Base-by-base conservation (phyloP, 1,140 invertebrate genomes). In the Antheraea pernyi region DNA sequence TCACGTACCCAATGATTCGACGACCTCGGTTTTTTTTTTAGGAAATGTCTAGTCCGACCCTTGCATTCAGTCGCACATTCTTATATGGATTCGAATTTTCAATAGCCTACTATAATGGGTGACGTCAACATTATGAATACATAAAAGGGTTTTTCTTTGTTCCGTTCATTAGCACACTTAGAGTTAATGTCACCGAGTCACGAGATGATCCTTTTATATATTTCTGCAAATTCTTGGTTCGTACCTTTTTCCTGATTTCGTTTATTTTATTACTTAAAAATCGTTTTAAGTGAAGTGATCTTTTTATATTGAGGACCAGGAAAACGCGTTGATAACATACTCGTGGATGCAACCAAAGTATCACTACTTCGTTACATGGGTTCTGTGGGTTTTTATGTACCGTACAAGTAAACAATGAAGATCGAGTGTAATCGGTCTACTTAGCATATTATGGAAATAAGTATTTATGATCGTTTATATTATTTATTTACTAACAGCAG, bases 401-500 rank as follows among this genome's bases (percentile, higher is more conserved):
- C 74, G 78, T 70, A 77, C 78, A 77, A 80, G 81, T 79, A 78
- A 78, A 83, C 71, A 78, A 80, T 81, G 79, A 68, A 66, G 65
- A 67, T 69, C 36, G 59, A 67, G 61, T 61, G 16, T 58, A 70
- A 77, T 69, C 19, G 22, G 74, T 70, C 66, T 53, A 19, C 37
- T 67, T 75, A 71, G 60, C 46, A 65, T 62, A 67, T 76, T 76
- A 75, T 77, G 72, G 70, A 76, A 75, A 77, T 79, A 72, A 59
- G 48, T n/a, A n/a, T n/a, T n/a, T 22, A 65, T 19, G 64, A 48
- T 16, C 39, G 19, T 65, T 10, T 53, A 13, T 1, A 53, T 7
- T 53, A 53, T 53, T n/a, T 53, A 53, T 53, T 53, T 16, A 46
- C 61, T 10, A 11, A 36, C 16, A 37, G 30, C 36, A 63, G 36